These are phyloP conservation scores for Ibidorhyncha struthersii DNA, from an alignment of 2,113 vertebrate genomes.

Conservation along the genomic window DNA sequence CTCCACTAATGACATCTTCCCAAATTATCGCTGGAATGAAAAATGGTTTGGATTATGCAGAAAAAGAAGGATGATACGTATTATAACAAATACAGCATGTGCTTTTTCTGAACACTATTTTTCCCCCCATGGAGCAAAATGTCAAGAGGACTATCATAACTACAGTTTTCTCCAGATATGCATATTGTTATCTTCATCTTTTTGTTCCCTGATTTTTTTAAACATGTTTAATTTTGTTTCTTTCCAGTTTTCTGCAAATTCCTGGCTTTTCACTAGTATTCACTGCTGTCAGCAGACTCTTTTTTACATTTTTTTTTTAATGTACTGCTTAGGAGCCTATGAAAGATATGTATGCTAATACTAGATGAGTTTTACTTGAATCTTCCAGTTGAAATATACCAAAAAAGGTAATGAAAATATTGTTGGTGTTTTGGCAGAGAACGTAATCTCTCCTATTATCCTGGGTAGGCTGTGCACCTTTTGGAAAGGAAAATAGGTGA, in stretches of 20 bases:
- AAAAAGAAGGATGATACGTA: not conserved
- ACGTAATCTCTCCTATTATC: not conserved
- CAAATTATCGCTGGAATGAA: not conserved
- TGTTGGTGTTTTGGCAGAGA: not conserved
- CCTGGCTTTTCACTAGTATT: not conserved
- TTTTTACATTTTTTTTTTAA: not conserved
- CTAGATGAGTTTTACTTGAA: not conserved
- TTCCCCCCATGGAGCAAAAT: not conserved
- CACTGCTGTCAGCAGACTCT: not conserved
- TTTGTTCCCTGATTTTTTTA: not conserved
- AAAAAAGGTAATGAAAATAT: not conserved
- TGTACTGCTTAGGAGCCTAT: not conserved
- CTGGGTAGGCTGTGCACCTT: not conserved
- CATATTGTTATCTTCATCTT: not conserved
- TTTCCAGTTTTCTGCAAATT: not conserved
- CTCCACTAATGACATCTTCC: conserved; percentile 25
- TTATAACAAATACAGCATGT: not conserved
- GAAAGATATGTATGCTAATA: not conserved
- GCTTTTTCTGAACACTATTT: not conserved
- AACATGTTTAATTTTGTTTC: not conserved
- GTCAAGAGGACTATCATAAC: conserved; percentile 27
- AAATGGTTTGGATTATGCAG: not conserved
- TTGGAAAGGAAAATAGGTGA: not conserved
- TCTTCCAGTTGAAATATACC: not conserved
- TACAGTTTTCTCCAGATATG: not conserved